A percentile compares a stretch with the other conserved stretches of the same genome.
Evolutionary conservation across 1,140 invertebrate genomes (phyloP).

Genomic region (Scaptomyza graminum): DNA sequence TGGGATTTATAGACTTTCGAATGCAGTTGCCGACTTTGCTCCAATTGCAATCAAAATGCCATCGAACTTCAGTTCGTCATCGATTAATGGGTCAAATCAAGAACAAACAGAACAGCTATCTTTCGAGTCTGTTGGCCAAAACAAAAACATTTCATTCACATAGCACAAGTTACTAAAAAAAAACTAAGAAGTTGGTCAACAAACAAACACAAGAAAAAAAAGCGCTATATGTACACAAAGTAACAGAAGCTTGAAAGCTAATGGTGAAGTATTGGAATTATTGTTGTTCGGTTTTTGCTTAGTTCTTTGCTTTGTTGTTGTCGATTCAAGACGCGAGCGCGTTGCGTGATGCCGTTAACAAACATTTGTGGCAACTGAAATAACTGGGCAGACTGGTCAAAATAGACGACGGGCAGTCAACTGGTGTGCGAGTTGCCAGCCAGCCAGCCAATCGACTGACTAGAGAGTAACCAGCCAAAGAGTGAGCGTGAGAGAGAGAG

Average conservation of each 20-base stretch:
- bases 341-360: conserved; percentile 76
- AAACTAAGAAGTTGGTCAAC: conserved; percentile 57
- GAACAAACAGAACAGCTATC: conserved; percentile 36
- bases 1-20: background rate
- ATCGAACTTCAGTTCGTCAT: conserved; percentile 14
- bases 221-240: background rate
- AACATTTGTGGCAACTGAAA: conserved; percentile 77
- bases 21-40: background rate
- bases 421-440: no score
- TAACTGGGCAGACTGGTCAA: conserved; percentile 67
- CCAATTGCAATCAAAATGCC: background rate
- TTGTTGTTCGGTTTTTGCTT: conserved; percentile 9
- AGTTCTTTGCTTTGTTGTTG: conserved; percentile 11
- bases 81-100: conserved; percentile 41
- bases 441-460: conserved; percentile 41
- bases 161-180: conserved; percentile 31
- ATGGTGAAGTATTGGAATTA: conserved; percentile 34
- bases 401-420: conserved; percentile 29
- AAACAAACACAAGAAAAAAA: conserved; percentile 20
- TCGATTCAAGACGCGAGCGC: conserved; percentile 32
- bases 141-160: conserved; percentile 53
- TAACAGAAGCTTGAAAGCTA: conserved; percentile 14
- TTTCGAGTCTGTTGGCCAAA: conserved; percentile 29
- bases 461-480: background rate
- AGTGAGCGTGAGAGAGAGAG: conserved; percentile 15